phyloP scores from a whole-genome alignment of 2,797 vertebrate genomes.

The Pangasius macronema region DNA sequence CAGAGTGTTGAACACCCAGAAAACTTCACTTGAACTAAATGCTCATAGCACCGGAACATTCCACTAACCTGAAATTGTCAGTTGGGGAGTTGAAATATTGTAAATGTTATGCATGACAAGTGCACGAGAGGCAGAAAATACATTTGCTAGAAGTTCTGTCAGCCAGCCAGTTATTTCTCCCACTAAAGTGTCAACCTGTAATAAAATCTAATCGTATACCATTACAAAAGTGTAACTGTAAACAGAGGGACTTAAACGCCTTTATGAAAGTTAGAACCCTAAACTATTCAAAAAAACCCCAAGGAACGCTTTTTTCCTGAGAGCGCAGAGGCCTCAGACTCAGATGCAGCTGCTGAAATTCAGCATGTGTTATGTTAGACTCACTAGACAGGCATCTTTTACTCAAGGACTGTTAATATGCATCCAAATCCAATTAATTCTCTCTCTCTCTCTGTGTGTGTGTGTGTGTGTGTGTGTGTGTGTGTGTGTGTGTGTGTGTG shows the following conservation, averaged over 20 bases:
- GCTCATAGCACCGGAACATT: background rate
- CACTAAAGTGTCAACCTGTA: slow-evolving; percentile 2
- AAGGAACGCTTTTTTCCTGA: background rate
- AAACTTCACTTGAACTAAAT: background rate
- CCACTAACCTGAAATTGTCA: background rate
- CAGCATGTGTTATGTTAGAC: slow-evolving; percentile 2
- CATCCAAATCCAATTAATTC: slow-evolving; percentile 16
- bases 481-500: too few relatives aligned
- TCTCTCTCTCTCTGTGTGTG: slow-evolving; percentile 2
- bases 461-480: background rate
- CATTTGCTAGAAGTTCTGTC: slow-evolving; percentile 9
- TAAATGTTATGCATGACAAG: background rate
- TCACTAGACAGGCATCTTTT: slow-evolving; percentile 15
- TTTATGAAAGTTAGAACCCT: background rate
- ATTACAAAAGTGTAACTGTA: background rate
- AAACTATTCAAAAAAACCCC: background rate
- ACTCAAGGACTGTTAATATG: slow-evolving; percentile 10
- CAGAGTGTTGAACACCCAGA: background rate
- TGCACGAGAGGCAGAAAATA: background rate
- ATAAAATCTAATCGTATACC: background rate
- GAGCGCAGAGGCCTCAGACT: background rate
- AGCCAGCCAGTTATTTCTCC: background rate
- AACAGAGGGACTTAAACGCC: background rate
- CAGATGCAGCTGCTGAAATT: slow-evolving; percentile 13
- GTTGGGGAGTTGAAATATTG: background rate